These are phyloP conservation scores for Temnothorax curvispinosus DNA, from an alignment of 1,140 invertebrate species.

Conservation along the genomic window DNA sequence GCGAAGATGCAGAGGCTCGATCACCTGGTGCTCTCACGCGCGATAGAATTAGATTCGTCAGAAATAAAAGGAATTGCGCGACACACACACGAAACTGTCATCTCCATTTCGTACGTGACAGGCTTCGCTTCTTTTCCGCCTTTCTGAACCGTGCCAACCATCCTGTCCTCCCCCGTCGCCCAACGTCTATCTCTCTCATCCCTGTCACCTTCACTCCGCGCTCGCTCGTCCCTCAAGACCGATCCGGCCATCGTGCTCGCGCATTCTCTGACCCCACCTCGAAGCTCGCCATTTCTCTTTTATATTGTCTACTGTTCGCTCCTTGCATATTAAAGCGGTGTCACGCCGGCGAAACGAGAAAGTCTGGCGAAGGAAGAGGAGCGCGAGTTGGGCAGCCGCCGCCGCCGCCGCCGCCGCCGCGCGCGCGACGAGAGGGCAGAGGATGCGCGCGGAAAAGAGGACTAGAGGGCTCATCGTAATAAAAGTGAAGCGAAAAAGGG, in stretches of 20 bases:
- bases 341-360: constrained; percentile 22
- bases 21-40: constrained; percentile 21
- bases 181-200: constrained; percentile 33
- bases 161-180: neutral
- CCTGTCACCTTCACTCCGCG: constrained; percentile 47
- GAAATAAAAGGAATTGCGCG: constrained; percentile 71
- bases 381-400: neutral
- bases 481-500: constrained; percentile 63
- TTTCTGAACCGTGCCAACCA: constrained; percentile 46
- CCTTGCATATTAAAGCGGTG: constrained; percentile 78
- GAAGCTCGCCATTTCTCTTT: constrained; percentile 68
- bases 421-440: constrained; percentile 43
- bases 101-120: constrained; percentile 78
- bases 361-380: constrained; percentile 17
- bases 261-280: constrained; percentile 27
- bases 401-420: neutral
- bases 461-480: constrained; percentile 59
- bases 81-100: constrained; percentile 78
- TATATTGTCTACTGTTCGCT: constrained; percentile 77
- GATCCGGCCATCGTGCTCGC: constrained; percentile 50
- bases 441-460: constrained; percentile 24
- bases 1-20: constrained; percentile 32
- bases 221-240: constrained; percentile 57
- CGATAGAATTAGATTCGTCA: constrained; percentile 60
- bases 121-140: constrained; percentile 51